Evolutionary conservation across 2,888 invertebrate genomes (phyloP), one percentile per base, ranked within the genome.

Genomic region (Ceratothoa steindachneri): DNA sequence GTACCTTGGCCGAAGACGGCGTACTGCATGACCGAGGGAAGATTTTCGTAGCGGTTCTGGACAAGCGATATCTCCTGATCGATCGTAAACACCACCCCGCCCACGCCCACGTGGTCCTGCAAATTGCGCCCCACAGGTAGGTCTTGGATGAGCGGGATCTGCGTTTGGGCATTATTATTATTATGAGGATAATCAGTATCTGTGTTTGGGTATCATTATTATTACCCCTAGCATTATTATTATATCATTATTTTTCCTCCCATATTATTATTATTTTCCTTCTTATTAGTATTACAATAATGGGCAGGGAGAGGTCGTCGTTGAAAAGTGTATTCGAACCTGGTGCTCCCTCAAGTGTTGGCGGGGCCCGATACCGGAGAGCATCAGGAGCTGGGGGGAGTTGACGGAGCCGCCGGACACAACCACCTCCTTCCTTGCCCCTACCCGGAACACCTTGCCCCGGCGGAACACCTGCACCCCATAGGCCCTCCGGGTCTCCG

Each of bases 321-420:
- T n/a, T n/a, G n/a, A n/a, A n/a, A n/a, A n/a, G n/a, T n/a, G n/a
- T n/a, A n/a, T n/a, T n/a, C n/a, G n/a, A n/a, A n/a, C n/a, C n/a
- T n/a, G n/a, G n/a, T 81, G 87, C 80, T 91, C 88, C 77, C 87
- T 81, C 24, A 95, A 86, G 19, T 93, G 91, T 0, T 88, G 88
- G 1, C 87, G 88, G 30, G 92, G 92, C 0, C 95, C 95, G 12
- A 97, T 88, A 0, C 97, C 98, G 7, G 95, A 95, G 0, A 98
- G 84, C 94, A 97, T 94, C 52, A 98, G 85, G 1, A 98, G 83
- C 83, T 99, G 97, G 0, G 98, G 95, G 0, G 96, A 92, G 83
- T 96, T 97, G 0, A 99, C 88, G 0, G 97, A 89, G 0, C 98
- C 98, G 0, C 91, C 95, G 0, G 93, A 93, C 1, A 98, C 83